Base-by-base conservation (phyloP, 2,113 vertebrate species). In the Orthonyx spaldingii region DNA sequence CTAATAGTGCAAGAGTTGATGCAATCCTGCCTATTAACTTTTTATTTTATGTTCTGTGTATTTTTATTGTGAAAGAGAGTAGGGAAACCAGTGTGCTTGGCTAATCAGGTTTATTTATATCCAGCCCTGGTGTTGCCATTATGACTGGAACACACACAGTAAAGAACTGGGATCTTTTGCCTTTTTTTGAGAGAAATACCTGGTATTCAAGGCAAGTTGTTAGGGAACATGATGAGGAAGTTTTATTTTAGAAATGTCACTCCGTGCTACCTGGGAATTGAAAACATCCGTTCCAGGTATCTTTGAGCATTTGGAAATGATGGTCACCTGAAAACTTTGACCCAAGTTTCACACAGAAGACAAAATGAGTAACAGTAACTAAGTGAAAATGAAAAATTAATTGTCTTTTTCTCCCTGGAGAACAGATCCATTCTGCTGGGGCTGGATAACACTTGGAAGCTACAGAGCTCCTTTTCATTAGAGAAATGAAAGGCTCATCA, bases 401-500 rank as follows among this genome's bases (percentile, higher is more conserved):
- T 93, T 87, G 82, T 91, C 49, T 93, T 87, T 91, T 87, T 76
- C 70, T 94, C 61, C 49, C 87, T 66, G 50, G 92, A 95, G 94
- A 65, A 94, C 82, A 93, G 66, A 86, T 88, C 53, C 33, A 22
- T 90, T 90, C 75, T 93, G 61, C 66, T 85, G 70, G 69, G 82
- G 74, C 84, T 72, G 70, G 79, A 57, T 89, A 94, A 80, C n/a
- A 39, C 79, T 92, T 57, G 85, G 83, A 93, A 90, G 90, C 88
- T 83, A 60, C 82, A 95, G 86, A 94, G 79, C 92, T 93, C 71
- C 79, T 92, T 95, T 97, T 94, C 88, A 96, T 97, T 96, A 96
- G 79, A 88, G 94, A 94, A 94, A 94, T 90, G 79, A 96, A 94
- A 97, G 88, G 83, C 88, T 95, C 27, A 5, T 96, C 90, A 92